phyloP scores from a whole-genome alignment of 2,888 invertebrate species.

The Lasius platythorax region DNA sequence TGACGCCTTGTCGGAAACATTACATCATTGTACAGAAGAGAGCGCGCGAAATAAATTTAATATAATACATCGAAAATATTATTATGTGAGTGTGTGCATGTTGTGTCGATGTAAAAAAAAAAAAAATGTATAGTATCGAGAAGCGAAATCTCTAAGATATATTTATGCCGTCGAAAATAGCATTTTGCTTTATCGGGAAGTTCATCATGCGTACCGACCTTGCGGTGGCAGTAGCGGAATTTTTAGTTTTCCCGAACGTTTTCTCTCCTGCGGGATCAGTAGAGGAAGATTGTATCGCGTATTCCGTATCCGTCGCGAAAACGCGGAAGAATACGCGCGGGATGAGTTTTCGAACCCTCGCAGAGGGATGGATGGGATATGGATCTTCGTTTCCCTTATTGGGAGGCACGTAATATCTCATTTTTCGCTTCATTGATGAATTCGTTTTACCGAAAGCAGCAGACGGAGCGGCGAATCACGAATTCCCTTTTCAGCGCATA shows the following conservation, averaged over 20 bases:
- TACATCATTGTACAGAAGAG: background rate
- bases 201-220: slow-evolving; percentile 75
- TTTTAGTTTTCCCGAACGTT: slow-evolving; percentile 12
- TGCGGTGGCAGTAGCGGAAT: slow-evolving; percentile 36
- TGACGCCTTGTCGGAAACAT: background rate
- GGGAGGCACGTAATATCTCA: slow-evolving; percentile 46
- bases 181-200: slow-evolving; percentile 11
- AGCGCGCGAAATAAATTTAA: background rate
- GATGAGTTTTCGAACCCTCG: background rate
- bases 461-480: slow-evolving; percentile 34
- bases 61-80: background rate
- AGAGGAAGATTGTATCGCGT: slow-evolving; percentile 35
- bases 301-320: slow-evolving; percentile 39
- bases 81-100: background rate
- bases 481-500: slow-evolving; percentile 33
- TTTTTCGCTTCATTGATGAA: slow-evolving; percentile 56
- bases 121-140: background rate
- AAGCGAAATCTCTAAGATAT: background rate
- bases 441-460: slow-evolving; percentile 43
- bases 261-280: slow-evolving; percentile 19
- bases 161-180: background rate
- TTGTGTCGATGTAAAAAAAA: background rate
- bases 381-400: slow-evolving; percentile 29
- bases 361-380: background rate
- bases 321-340: slow-evolving; percentile 20